These are phyloP conservation scores for Myripristis murdjan DNA, from an alignment of 2,797 vertebrate genomes.

Conservation along the genomic window DNA sequence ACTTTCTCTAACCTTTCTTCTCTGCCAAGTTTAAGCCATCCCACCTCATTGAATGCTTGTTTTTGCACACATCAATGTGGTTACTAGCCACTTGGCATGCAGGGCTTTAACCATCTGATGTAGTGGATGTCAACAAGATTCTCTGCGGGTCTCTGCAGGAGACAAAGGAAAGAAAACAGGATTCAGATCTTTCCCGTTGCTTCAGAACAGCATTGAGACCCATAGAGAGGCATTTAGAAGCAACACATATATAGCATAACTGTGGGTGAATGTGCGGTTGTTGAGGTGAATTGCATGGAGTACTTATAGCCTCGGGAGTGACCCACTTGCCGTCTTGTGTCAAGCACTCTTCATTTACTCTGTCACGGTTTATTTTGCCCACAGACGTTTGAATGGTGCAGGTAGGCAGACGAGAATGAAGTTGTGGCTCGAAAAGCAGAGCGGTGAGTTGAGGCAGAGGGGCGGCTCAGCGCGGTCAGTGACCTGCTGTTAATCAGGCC, in stretches of 20 bases:
- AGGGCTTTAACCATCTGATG: constrained; percentile 34
- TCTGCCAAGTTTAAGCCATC: not conserved
- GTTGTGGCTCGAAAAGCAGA: constrained; percentile 15
- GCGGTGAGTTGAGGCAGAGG: constrained; percentile 24
- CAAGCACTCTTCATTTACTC: constrained; percentile 11
- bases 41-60: not conserved
- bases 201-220: not conserved
- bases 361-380: not conserved
- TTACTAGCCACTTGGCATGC: constrained; percentile 45
- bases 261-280: constrained; percentile 14
- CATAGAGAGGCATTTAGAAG: constrained; percentile 10
- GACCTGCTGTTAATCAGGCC: constrained; percentile 74
- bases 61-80: constrained; percentile 29
- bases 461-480: constrained; percentile 51
- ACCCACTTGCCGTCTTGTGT: constrained; percentile 12
- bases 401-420: constrained; percentile 20
- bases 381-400: not conserved
- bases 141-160: constrained; percentile 37
- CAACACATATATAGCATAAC: not conserved
- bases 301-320: not conserved
- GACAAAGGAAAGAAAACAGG: constrained; percentile 40
- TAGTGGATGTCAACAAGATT: constrained; percentile 64
- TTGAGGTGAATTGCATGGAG: not conserved
- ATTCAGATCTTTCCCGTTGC: constrained; percentile 23
- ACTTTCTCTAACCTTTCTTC: not conserved